phyloP scores from a whole-genome alignment of 2,113 vertebrate species.

The Thalassoma bifasciatum region DNA sequence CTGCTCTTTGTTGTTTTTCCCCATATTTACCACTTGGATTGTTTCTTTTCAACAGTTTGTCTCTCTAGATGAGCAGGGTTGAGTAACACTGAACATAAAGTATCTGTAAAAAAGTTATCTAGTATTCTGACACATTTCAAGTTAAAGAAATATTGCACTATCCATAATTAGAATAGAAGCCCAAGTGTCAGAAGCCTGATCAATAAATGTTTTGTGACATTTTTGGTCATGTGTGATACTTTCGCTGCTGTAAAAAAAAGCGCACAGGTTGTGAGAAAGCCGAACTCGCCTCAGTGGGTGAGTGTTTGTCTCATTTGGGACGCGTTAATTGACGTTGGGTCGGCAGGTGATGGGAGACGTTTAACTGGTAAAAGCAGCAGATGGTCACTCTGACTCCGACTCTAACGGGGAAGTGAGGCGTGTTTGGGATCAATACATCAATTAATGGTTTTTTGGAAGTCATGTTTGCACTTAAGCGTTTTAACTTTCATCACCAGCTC shows the following conservation, averaged over 20 bases:
- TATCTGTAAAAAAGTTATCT: no score
- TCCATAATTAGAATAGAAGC: no score
- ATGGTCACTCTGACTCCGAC: constrained; percentile 38
- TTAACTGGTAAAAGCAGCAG: constrained; percentile 66
- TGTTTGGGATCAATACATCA: constrained; percentile 55
- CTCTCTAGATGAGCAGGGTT: no score
- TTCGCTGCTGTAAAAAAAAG: not conserved
- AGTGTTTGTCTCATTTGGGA: constrained; percentile 18
- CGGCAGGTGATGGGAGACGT: constrained; percentile 40
- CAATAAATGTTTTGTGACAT: constrained; percentile 29
- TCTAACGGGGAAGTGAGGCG: constrained; percentile 48
- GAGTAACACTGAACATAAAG: no score
- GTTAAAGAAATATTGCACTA: no score
- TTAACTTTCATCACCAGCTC: constrained; percentile 53
- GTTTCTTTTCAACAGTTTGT: no score
- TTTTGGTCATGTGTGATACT: constrained; percentile 7
- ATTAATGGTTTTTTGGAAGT: constrained; percentile 69
- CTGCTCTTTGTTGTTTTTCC: no score
- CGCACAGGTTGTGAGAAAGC: not conserved
- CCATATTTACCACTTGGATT: no score
- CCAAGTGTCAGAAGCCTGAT: no score
- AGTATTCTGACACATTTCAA: constrained; percentile 2
- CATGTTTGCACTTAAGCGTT: constrained; percentile 59
- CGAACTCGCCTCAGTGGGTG: not conserved
- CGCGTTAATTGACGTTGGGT: constrained; percentile 45